Conservation (phyloP, 2,888 invertebrate species). For the Leptura quadrifasciata region DNA sequence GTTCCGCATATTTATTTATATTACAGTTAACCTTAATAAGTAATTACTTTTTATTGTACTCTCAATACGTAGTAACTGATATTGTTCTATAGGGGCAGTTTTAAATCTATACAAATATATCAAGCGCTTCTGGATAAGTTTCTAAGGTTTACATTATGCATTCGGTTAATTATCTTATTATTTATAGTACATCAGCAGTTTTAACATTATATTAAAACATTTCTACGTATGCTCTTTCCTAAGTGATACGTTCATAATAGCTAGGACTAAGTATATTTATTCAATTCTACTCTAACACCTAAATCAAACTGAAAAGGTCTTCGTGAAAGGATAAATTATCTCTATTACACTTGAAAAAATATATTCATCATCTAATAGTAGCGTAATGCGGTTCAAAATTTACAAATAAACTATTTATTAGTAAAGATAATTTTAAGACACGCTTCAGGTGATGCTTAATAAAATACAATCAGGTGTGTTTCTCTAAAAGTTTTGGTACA, state of each 20-base stretch:
- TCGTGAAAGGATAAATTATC: conserved; percentile 32
- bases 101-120: conserved; percentile 50
- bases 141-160: conserved; percentile 37
- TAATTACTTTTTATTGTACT: conserved; percentile 54
- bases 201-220: conserved; percentile 32
- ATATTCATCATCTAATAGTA: conserved; percentile 37
- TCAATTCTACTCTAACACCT: conserved; percentile 54
- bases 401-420: conserved; percentile 25
- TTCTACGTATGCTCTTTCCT: conserved; percentile 30
- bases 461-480: conserved; percentile 47
- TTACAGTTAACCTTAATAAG: conserved; percentile 18
- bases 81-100: conserved; percentile 64
- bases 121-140: conserved; percentile 37
- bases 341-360: conserved; percentile 33
- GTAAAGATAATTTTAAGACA: conserved; percentile 61
- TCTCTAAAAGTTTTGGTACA: conserved; percentile 39
- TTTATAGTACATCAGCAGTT: conserved; percentile 44
- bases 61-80: conserved; percentile 56
- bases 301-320: conserved; percentile 54
- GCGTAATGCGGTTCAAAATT: conserved; percentile 31
- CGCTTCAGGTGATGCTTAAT: conserved; percentile 65
- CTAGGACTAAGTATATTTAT: conserved; percentile 8
- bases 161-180: conserved; percentile 27
- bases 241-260: conserved; percentile 30
- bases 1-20: conserved; percentile 13